Base-by-base conservation (phyloP, 2,797 vertebrate genomes). In the Linurgus olivaceus region DNA sequence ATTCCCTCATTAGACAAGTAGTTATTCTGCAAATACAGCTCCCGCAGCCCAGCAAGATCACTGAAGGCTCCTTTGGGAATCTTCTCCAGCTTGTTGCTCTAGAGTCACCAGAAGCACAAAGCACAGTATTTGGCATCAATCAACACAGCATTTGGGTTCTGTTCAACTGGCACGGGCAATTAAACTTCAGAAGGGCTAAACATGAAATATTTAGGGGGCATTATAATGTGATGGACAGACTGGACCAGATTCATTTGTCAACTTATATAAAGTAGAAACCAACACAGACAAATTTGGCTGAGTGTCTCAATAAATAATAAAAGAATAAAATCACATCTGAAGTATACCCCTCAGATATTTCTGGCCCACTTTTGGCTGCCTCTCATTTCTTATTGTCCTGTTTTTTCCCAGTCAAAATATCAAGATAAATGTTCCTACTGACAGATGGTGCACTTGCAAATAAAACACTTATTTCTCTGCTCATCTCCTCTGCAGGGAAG, bases 1-100 rank as follows among this genome's bases (percentile, higher is more conserved):
- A 99, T 98, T 75, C 99, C 99, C 28, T 99, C 98, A 9, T 99
- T 99, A 40, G 98, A 99, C 91, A 99, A 98, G 58, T 98, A 98
- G 96, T 99, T 99, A 96, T 99, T 99, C 97, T 99, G 99, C 61
- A 99, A 97, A 94, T 99, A 99, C 26, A 99, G 97, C 95, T 99
- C 99, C 33, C 99, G 97, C 38, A 99, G 98, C 66, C 98, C 98
- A 11, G 95, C 94, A 63, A 99, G 98, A 52, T 98, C 98, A 18
- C 98, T 98, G 94, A 99, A 99, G 28, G 98, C 99, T 37, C 99
- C 99, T 12, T 93, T 92, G 17, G 99, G 99, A 90, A 99, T 99
- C 97, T 99, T 99, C 97, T 99, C 99, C 92, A 99, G 95, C 84
- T 98, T 99, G 97, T 99, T 99, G 96, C 98, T 99, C 99, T 99